These are phyloP conservation scores for Pachyramphus minor DNA, from an alignment of 2,113 vertebrate species.

Conservation along the genomic window DNA sequence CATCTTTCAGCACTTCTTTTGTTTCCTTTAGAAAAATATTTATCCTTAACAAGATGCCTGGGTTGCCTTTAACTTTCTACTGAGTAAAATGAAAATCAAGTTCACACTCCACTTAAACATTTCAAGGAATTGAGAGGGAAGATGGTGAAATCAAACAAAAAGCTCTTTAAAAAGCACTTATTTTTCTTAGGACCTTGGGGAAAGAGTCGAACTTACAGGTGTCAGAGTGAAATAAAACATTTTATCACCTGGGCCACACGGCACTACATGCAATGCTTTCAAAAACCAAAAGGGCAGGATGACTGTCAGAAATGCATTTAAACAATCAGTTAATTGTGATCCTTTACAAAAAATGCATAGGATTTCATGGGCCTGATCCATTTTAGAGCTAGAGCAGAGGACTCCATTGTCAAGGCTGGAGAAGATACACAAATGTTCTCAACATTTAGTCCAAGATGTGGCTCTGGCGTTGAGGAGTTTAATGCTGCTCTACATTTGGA, in stretches of 20 bases:
- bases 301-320: conserved; percentile 41
- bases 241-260: neutral
- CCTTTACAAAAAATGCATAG: conserved; percentile 9
- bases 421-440: neutral
- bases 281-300: neutral
- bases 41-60: neutral
- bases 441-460: rapidly evolving
- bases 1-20: conserved; percentile 40
- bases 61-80: conserved; percentile 14
- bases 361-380: neutral
- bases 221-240: neutral
- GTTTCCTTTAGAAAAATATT: conserved; percentile 57
- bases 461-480: neutral
- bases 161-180: neutral
- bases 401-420: neutral
- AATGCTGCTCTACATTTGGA: neutral
- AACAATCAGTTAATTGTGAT: conserved; percentile 30
- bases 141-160: neutral
- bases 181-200: neutral
- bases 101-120: conserved; percentile 3
- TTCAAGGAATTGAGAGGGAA: neutral
- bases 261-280: neutral
- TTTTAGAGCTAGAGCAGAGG: neutral
- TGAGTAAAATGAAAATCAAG: conserved; percentile 18
- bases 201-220: neutral